Conservation (phyloP, 2,797 vertebrate genomes). For the Antennarius maculatus region DNA sequence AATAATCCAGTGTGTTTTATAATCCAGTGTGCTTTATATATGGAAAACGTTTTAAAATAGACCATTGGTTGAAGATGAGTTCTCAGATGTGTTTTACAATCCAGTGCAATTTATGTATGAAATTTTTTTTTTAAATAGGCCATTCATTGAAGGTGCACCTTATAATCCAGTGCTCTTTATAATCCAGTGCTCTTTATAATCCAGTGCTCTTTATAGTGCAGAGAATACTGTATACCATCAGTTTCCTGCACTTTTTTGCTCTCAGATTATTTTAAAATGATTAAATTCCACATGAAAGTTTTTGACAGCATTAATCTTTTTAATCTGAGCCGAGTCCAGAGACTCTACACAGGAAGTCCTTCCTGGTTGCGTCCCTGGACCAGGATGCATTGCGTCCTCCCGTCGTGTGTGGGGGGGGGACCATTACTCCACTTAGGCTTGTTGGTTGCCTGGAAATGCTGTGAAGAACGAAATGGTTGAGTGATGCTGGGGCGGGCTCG, state of each 20-base stretch:
- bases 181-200: no score
- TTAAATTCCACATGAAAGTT: constrained; percentile 50
- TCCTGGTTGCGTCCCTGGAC: no score
- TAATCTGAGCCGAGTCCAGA: constrained; percentile 1
- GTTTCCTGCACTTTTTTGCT: constrained; percentile 21
- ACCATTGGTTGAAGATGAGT: no score
- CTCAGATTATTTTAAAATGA: constrained; percentile 35
- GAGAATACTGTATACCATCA: neutral
- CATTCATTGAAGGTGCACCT: no score
- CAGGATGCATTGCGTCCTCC: constrained; percentile 16
- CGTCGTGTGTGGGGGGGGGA: constrained; percentile 27
- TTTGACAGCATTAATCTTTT: constrained; percentile 15
- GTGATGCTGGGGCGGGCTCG: constrained; percentile 55
- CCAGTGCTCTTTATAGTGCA: no score
- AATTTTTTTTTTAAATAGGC: no score
- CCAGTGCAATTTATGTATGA: no score
- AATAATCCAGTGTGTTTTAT: no score
- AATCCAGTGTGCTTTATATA: no score
- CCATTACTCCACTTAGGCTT: constrained; percentile 23
- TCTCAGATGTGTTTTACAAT: no score
- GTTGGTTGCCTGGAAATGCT: constrained; percentile 51
- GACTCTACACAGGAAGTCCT: neutral
- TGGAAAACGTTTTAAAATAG: no score
- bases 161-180: no score
- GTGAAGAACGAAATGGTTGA: constrained; percentile 46